Base-by-base conservation (phyloP, 2,113 vertebrate species). In the Vicugna pacos region DNA sequence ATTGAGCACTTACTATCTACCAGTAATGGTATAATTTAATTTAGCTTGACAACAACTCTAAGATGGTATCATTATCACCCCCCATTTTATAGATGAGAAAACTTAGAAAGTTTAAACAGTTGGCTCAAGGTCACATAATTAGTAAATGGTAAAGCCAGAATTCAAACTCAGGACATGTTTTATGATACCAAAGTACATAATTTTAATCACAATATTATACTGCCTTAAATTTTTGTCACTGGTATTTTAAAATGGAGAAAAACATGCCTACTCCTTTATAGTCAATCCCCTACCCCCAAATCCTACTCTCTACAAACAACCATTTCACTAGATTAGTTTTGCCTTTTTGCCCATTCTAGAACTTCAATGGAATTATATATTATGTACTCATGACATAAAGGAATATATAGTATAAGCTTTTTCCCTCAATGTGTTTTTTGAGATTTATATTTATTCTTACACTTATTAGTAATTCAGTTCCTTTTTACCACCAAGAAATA, bases 401-500 rank as follows among this genome's bases (percentile, higher is more conserved):
- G 11, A 80, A 69, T 72, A 86, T 26, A n/a, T 3, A 32, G 16
- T 56, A 50, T 62, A n/a, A 92, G 17, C 3, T 54, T 73, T 70
- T n/a, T 60, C 46, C 38, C 19, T 81, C 64, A 81, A 38, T 28
- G 46, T 35, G 14, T 13, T 56, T 79, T 79, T 56, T 79, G 22
- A 93, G 16, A 89, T 58, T 75, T 93, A 86, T 65, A 48, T 89
- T 65, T 60, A 92, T 46, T 93, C 22, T 82, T 91, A 35, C 17
- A 69, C 70, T 94, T 76, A 77, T 0, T 85, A 84, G 9, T 19
- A 81, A 38, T 56, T 62, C 28, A 81, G 26, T 62, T 72, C 58
- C 35, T 80, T 95, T 90, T 89, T 12, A 80, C 10, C 84, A 19
- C 46, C 90, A 65, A 94, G 24, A 85, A 89, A 91, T 77, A 86